Evolutionary conservation across 2,113 vertebrate species (phyloP), one percentile per base, ranked within the genome.

Genomic region (Corydoras sp.): DNA sequence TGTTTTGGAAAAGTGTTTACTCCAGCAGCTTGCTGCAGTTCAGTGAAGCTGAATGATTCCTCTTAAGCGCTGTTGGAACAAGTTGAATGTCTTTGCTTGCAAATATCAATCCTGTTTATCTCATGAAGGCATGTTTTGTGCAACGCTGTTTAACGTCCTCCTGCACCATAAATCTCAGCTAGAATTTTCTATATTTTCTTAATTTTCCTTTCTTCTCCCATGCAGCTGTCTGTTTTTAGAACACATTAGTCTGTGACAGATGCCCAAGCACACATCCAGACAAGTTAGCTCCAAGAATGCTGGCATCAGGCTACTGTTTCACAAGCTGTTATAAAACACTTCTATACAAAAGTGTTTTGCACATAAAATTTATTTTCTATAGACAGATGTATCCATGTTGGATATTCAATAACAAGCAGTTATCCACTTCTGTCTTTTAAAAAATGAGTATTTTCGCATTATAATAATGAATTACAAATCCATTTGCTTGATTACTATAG

Each of bases 61-160:
- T 75, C 72, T 75, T 59, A 71, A 71, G 69, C 64, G 11, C 69
- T 64, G 68, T 72, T 68, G 72, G 68, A 75, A 75, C 68, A 64
- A 75, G 73, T 72, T 78, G 68, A 78, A 78, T 72, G 69, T 72
- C 65, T 14, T 72, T 60, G 73, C 73, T 75, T 68, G 65, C 77
- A 68, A 78, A 72, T 73, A 78, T 78, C 73, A 78, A 78, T 78
- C 69, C 73, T 72, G 65, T 72, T 78, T 75, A 75, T 75, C 64
- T 14, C 68, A 59, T 62, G 65, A 54, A 62, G 18, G 63, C 69
- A 67, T 75, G 72, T 75, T 66, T 78, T 75, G 53, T 63, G 72
- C 72, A 58, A 14, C 58, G 49, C 72, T 75, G 68, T 58, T 75
- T 71, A 68, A 72, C 69, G 62, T 29, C 60, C 68, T 51, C 56